Base-by-base conservation (phyloP, 2,888 invertebrate genomes). In the Crioceris asparagi region DNA sequence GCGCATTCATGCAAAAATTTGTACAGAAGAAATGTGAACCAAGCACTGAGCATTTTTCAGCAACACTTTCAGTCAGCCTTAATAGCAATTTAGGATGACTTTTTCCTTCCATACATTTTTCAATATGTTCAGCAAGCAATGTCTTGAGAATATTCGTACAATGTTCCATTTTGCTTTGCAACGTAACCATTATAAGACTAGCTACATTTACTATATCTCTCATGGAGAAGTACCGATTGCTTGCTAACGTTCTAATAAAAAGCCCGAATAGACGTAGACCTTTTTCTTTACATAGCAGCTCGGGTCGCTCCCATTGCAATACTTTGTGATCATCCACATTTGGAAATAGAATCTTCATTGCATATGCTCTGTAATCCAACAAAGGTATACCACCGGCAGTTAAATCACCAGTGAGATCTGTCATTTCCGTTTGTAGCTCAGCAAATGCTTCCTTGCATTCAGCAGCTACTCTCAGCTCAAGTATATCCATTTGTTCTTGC, bases 401-500 rank as follows among this genome's bases (percentile, higher is more conserved):
- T 40, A 94, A 74, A 64, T 96, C 96, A 44, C 87, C 83, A 3
- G 93, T 93, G 48, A 96, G 69, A 67, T 94, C 93, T 32, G 93
- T 94, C 87, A 94, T 93, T 72, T 94, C 93, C 12, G 94, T 94
- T 70, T 94, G 94, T 46, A 94, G 70, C 64, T 94, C 94, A 29
- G 93, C 91, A 71, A 97, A 96, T 2, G 94, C 96, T 66, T 90
- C 88, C 66, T 96, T 96, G 66, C 96, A 96, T 67, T 97, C 96
- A 36, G 93, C 93, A 29, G 94, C 94, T 41, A 96, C 96, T 46
- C 92, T 76, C 55, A 93, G 70, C 60, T 96, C 96, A 52, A 96
- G 68, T 53, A 93, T 92, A 68, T 96, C 96, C 94, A 97, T 96
- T 70, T 96, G 97, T 60, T 94, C 96, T 68, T 97, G 96, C 92